A percentile compares a stretch with the other conserved stretches of the same genome.
Conservation (phyloP, 2,113 vertebrate genomes). For the Lasiurus borealis region DNA sequence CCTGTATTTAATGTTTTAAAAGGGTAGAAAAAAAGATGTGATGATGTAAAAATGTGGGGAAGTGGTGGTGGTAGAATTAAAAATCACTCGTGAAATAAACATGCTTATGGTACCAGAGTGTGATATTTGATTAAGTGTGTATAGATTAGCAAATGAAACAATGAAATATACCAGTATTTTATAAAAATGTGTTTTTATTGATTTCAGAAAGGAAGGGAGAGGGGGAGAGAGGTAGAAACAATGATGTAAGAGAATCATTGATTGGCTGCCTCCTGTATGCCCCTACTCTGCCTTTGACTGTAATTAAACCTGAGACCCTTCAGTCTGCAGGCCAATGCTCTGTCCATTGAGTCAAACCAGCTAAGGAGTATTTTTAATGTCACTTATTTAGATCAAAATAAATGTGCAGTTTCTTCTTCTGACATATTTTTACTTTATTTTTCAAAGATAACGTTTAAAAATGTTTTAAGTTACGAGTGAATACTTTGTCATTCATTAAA, state of each 20-base stretch:
- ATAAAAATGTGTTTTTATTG: too few relatives aligned
- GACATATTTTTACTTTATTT: neutral
- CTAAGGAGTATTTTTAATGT: neutral
- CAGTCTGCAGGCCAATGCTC: too few relatives aligned
- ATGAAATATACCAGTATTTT: neutral
- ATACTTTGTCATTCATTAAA: neutral
- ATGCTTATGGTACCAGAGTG: neutral
- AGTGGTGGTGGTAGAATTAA: slow-evolving; percentile 2
- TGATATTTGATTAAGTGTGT: neutral
- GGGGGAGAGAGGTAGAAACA: too few relatives aligned
- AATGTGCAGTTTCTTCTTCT: neutral
- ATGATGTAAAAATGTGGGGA: neutral
- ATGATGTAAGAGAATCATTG: too few relatives aligned
- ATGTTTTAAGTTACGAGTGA: neutral
- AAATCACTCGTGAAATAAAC: slow-evolving; percentile 48
- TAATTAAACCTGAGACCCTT: too few relatives aligned
- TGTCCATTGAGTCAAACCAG: too few relatives aligned
- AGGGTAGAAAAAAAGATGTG: neutral
- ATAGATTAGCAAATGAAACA: neutral
- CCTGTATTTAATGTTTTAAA: slow-evolving; percentile 53
- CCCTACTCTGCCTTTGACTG: too few relatives aligned
- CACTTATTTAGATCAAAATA: neutral
- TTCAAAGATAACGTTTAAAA: slow-evolving; percentile 16
- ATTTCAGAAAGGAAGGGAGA: too few relatives aligned
- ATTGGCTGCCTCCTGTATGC: too few relatives aligned